Base-by-base conservation (phyloP, 2,888 invertebrate species). In the Dasysyrphus tricinctus region DNA sequence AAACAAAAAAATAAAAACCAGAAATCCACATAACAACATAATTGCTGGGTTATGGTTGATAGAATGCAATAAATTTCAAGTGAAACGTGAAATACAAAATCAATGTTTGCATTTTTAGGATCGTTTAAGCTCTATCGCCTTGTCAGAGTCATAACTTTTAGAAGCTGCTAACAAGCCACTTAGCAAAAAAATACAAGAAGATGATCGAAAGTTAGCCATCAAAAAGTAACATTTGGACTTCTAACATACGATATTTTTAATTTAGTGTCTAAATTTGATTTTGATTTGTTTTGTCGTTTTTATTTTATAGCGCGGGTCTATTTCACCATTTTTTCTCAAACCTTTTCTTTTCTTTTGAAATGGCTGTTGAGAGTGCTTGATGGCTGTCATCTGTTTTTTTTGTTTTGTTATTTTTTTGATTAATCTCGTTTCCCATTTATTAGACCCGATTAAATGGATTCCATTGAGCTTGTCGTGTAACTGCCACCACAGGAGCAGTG, bases 1-100 rank as follows among this genome's bases (percentile, higher is more conserved):
- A 12, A 11, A 12, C 39, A 39, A 5, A 47, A 44, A 74, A 72
- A n/a, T n/a, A n/a, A n/a, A n/a, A n/a, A n/a, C n/a, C n/a, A n/a
- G n/a, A n/a, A n/a, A 74, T 69, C 79, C 69, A 61, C 78, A 69
- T 72, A 59, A 39, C 65, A 63, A 81, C 39, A 51, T 78, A 79
- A 83, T 79, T 83, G 47, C 80, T 42, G 12, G 65, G 42, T 51
- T 73, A 51, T 59, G 12, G 65, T 42, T 51, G 78, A 51, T 59
- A 19, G 59, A 75, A 75, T 80, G 74, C 75, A 80, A 83, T 79
- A 70, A 83, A 44, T 79, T 74, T 34, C 14, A 83, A 74, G 65
- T 70, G 74, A 63, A 73, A 73, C 77, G 49, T 78, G 56, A 75
- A 57, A 69, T 74, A 59, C 63, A 44, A 78, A 70, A 75, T 70